These are phyloP conservation scores for Strix aluco DNA, from an alignment of 2,113 vertebrate species.

Conservation along the genomic window DNA sequence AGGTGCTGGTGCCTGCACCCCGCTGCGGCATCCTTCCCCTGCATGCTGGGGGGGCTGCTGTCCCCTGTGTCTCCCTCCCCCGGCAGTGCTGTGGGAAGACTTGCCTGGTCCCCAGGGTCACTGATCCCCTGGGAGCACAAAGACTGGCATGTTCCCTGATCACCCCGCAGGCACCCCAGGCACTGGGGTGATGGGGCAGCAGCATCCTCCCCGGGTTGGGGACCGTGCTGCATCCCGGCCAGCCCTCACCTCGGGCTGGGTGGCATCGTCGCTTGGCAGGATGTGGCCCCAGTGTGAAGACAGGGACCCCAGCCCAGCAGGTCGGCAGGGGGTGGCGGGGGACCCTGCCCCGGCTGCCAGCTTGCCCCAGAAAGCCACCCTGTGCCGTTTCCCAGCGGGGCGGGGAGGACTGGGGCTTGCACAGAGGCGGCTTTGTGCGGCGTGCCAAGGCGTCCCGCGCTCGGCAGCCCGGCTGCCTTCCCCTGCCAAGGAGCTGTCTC, in stretches of 20 bases:
- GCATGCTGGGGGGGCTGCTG: background rate
- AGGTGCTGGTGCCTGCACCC: background rate
- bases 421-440: conserved; percentile 77
- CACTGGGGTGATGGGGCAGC: background rate
- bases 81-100: background rate
- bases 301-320: background rate
- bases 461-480: conserved; percentile 66
- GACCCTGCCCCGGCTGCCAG: conserved; percentile 34
- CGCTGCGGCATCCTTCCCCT: background rate
- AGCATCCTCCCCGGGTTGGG: accelerated
- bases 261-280: background rate
- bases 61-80: background rate
- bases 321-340: background rate
- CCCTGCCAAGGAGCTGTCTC: conserved; percentile 71
- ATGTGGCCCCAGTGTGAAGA: background rate
- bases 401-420: conserved; percentile 29
- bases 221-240: accelerated
- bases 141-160: background rate
- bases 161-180: background rate
- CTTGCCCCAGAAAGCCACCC: conserved; percentile 66
- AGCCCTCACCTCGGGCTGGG: accelerated
- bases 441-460: conserved; percentile 73
- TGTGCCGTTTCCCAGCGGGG: conserved; percentile 64
- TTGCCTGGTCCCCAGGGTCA: background rate
- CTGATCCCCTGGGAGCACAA: background rate